Conservation (phyloP, 2,113 vertebrate genomes). For the Lichenostomus cassidix region DNA sequence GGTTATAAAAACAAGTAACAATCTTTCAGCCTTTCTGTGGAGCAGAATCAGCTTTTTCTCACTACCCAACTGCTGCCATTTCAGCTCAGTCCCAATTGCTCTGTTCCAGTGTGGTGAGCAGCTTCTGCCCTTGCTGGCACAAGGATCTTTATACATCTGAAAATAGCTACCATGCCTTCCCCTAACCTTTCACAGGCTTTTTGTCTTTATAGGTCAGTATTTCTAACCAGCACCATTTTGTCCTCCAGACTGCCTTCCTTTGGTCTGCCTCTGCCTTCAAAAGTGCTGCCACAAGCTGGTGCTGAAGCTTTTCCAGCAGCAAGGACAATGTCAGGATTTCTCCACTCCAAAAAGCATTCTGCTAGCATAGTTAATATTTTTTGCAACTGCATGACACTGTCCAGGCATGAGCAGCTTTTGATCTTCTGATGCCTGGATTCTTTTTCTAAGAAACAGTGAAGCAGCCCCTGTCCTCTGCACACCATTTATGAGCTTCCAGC, state of each 20-base stretch:
- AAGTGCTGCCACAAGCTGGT: neutral
- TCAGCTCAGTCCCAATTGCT: neutral
- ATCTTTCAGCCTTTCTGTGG: neutral
- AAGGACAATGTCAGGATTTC: neutral
- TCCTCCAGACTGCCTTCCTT: neutral
- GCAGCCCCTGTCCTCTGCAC: neutral
- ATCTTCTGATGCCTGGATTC: neutral
- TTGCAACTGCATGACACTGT: neutral
- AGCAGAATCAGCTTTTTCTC: neutral
- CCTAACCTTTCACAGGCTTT: neutral
- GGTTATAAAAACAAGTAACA: neutral
- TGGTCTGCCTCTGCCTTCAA: neutral
- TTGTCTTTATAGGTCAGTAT: neutral
- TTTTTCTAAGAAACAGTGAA: neutral
- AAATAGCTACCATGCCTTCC: neutral
- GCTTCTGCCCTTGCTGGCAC: neutral
- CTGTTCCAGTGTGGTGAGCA: neutral
- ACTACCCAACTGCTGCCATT: neutral
- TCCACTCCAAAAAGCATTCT: neutral
- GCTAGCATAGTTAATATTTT: fast-evolving
- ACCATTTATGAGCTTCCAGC: neutral
- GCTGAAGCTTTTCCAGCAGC: neutral
- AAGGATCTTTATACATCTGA: neutral
- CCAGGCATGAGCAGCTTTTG: neutral
- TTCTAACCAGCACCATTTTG: neutral